These are phyloP conservation scores for Camelus bactrianus DNA, from an alignment of 2,113 vertebrate species.

Conservation along the genomic window DNA sequence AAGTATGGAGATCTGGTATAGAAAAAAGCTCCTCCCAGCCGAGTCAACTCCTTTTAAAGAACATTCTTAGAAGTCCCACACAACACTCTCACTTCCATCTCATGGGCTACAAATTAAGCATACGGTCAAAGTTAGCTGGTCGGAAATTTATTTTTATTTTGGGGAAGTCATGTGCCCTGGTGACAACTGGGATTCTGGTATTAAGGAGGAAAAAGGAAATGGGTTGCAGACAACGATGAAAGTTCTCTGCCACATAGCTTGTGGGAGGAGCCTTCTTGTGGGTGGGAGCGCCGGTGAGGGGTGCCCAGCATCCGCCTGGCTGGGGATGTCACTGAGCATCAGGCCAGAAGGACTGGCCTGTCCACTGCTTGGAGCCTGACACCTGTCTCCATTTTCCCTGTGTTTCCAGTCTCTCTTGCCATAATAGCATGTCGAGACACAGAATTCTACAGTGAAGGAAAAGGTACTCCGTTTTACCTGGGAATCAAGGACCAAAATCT, in stretches of 20 bases:
- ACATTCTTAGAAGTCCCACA: background rate
- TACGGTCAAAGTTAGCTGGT: background rate
- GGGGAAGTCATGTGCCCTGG: background rate
- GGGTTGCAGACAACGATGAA: background rate
- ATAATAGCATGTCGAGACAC: constrained; percentile 11
- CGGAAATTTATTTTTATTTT: background rate
- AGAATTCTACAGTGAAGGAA: background rate
- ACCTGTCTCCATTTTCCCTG: background rate
- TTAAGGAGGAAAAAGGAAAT: background rate
- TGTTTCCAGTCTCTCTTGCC: constrained; percentile 30
- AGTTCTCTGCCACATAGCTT: background rate
- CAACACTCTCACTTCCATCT: background rate
- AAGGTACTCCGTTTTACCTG: constrained; percentile 49
- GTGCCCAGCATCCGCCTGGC: background rate
- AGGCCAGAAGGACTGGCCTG: background rate
- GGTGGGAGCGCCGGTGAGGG: fast-evolving
- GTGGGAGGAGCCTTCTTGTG: fast-evolving
- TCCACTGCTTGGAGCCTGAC: background rate
- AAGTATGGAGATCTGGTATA: background rate
- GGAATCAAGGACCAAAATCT: background rate
- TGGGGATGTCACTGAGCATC: too few relatives aligned
- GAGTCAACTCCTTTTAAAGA: background rate
- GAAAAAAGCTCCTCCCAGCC: background rate
- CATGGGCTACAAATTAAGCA: background rate
- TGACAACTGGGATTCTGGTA: background rate